Percentiles rank a stretch among this genome's conserved stretches.
Conservation (phyloP, 2,888 invertebrate species). For the Acronicta psi region DNA sequence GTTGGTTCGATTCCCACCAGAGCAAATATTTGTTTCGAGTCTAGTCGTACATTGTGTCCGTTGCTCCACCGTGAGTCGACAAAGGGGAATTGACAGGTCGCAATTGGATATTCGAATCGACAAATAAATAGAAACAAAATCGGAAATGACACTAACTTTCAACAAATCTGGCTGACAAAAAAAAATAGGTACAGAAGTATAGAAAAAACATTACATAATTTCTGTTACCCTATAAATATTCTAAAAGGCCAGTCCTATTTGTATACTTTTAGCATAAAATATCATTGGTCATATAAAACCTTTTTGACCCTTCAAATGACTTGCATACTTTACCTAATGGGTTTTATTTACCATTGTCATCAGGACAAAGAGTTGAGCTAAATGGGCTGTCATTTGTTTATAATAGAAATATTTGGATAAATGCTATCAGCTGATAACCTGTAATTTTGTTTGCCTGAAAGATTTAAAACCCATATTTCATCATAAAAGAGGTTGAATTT, state of each 20-base stretch:
- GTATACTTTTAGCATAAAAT: constrained; percentile 18
- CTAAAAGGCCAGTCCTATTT: constrained; percentile 5
- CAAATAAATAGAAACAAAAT: too few relatives aligned
- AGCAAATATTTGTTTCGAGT: too few relatives aligned
- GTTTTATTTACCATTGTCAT: constrained; percentile 42
- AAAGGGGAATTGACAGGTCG: too few relatives aligned
- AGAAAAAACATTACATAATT: neutral
- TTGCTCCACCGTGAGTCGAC: too few relatives aligned
- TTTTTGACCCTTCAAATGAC: constrained; percentile 49
- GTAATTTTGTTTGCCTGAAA: neutral
- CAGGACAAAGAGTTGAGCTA: constrained; percentile 17
- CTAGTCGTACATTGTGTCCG: too few relatives aligned
- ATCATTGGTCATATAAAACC: constrained; percentile 35
- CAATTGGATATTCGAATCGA: too few relatives aligned
- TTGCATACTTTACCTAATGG: constrained; percentile 46
- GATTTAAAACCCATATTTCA: neutral
- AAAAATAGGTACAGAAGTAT: too few relatives aligned
- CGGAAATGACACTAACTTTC: too few relatives aligned
- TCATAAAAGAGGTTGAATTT: too few relatives aligned
- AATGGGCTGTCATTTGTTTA: constrained; percentile 32
- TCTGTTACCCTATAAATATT: constrained; percentile 4
- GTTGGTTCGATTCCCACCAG: too few relatives aligned
- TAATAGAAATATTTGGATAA: constrained; percentile 18
- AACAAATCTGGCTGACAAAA: too few relatives aligned
- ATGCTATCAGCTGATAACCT: constrained; percentile 1